Evolutionary conservation across 2,888 invertebrate species (phyloP).

Genomic region (Eristalis tenax): DNA sequence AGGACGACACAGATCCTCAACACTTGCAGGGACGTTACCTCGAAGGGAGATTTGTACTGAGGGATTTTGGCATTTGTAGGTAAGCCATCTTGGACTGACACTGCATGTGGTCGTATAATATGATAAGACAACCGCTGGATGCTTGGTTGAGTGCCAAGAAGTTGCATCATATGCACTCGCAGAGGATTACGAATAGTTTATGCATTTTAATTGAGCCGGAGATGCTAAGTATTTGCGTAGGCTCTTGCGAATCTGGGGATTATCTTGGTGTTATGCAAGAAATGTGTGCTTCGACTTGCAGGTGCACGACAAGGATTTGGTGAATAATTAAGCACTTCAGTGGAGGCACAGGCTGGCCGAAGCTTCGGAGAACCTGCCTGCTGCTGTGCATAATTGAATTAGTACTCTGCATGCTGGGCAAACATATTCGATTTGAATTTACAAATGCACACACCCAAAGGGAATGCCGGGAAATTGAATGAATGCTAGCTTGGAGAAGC

Average conservation of each 20-base stretch:
- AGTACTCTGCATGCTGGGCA: not conserved
- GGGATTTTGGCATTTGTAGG: slow-evolving; percentile 28
- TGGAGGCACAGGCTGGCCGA: not conserved
- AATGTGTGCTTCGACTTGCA: slow-evolving; percentile 1
- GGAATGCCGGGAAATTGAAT: not conserved
- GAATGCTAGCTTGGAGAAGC: not conserved
- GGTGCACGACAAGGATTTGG: not conserved
- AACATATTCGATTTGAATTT: not conserved
- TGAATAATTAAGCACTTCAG: not conserved
- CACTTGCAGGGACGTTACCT: slow-evolving; percentile 20
- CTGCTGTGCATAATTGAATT: not conserved
- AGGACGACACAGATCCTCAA: not conserved
- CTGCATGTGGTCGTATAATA: slow-evolving; percentile 29
- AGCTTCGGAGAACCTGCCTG: not conserved
- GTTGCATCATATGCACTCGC: slow-evolving; percentile 54
- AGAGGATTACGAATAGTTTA: slow-evolving; percentile 60
- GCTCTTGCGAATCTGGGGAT: not conserved
- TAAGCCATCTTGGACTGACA: slow-evolving; percentile 4
- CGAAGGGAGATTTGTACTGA: slow-evolving; percentile 25
- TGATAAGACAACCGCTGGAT: slow-evolving; percentile 8
- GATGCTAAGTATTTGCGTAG: slow-evolving; percentile 17
- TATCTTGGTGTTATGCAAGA: not conserved
- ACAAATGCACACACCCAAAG: not conserved
- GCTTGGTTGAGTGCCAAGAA: slow-evolving; percentile 40
- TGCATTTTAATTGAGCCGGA: slow-evolving; percentile 53